phyloP scores from a whole-genome alignment of 2,113 vertebrate species.

The Cavia porcellus region DNA sequence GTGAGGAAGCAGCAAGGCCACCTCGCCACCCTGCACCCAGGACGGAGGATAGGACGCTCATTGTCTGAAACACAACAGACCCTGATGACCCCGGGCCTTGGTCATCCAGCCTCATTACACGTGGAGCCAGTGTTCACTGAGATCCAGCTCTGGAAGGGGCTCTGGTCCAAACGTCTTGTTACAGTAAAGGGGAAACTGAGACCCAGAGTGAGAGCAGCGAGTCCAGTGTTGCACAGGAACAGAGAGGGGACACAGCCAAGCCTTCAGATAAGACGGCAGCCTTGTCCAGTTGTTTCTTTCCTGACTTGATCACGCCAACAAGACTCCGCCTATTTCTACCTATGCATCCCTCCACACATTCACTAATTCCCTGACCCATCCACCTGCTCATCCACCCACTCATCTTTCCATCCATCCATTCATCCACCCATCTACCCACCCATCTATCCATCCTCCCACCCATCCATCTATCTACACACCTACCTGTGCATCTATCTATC shows the following conservation, averaged over 20 bases:
- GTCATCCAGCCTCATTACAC: no score
- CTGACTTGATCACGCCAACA: no score
- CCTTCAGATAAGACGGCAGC: not conserved
- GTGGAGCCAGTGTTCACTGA: not conserved
- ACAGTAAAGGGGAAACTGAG: not conserved
- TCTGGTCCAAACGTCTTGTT: not conserved
- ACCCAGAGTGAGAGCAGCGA: not conserved
- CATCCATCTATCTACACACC: not conserved
- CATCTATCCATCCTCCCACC: no score
- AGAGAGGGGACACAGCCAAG: not conserved
- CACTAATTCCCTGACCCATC: no score
- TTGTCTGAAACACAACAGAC: not conserved
- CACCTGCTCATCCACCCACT: no score
- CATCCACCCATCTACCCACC: no score
- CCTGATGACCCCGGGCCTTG: not conserved
- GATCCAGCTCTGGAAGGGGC: not conserved
- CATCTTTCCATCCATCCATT: no score
- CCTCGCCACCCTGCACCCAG: accelerated
- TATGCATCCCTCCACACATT: no score
- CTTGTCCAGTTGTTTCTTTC: not conserved
- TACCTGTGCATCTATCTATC: not conserved
- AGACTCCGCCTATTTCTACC: no score
- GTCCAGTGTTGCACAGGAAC: not conserved
- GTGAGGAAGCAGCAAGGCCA: not conserved
- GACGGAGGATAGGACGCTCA: accelerated